Conservation (phyloP, 1,140 invertebrate species). For the Cephus cinctus region DNA sequence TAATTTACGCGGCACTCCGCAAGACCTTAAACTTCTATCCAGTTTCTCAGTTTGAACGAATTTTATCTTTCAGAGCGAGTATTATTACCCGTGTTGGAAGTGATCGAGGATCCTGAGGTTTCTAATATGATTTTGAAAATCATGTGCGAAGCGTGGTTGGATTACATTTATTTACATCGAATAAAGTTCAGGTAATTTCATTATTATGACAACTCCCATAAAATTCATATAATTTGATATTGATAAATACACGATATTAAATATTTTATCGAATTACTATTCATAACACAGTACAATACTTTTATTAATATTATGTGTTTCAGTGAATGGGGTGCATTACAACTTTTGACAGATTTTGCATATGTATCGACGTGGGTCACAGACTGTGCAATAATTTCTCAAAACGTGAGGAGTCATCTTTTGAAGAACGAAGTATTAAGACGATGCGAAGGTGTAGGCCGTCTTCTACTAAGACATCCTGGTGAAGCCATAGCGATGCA, state of each 20-base stretch:
- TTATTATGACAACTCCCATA: slow-evolving; percentile 9
- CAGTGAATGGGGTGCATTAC: slow-evolving; percentile 67
- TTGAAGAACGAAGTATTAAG: slow-evolving; percentile 73
- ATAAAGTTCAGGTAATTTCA: slow-evolving; percentile 71
- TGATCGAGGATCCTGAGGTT: slow-evolving; percentile 69
- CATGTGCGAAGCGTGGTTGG: slow-evolving; percentile 81
- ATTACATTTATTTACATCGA: slow-evolving; percentile 77
- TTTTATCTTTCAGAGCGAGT: slow-evolving; percentile 64
- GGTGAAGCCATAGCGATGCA: slow-evolving; percentile 73
- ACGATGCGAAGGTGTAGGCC: slow-evolving; percentile 78
- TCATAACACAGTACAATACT: slow-evolving; percentile 3
- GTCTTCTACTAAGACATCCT: slow-evolving; percentile 70
- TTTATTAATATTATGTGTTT: slow-evolving; percentile 16
- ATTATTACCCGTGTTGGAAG: slow-evolving; percentile 69
- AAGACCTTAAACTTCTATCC: too few relatives aligned
- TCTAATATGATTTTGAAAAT: slow-evolving; percentile 75
- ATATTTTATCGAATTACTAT: too few relatives aligned
- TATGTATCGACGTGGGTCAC: slow-evolving; percentile 72
- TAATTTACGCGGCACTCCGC: too few relatives aligned
- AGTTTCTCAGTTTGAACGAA: background rate
- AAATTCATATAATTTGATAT: slow-evolving; percentile 42
- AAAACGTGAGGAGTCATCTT: slow-evolving; percentile 64
- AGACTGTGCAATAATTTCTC: slow-evolving; percentile 58
- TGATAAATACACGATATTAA: too few relatives aligned
- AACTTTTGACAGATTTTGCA: slow-evolving; percentile 73